Evolutionary conservation across 2,113 vertebrate species (phyloP).

Genomic region (Craseonycteris thonglongyai): DNA sequence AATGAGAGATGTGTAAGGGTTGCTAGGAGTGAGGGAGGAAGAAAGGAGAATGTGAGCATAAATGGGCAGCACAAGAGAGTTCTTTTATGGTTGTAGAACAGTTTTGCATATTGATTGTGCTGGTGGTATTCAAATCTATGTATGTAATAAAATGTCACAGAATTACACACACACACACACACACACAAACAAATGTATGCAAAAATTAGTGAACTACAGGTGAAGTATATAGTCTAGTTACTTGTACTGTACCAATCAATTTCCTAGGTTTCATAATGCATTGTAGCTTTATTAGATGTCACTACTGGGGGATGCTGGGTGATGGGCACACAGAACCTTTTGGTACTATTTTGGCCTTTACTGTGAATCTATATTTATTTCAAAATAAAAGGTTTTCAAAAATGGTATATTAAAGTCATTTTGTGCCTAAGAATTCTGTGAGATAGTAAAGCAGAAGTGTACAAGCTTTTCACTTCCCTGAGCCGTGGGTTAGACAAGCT

Average conservation of each 20-base stretch:
- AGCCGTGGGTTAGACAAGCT: too few relatives aligned
- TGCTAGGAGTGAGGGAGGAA: background rate
- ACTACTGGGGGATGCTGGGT: background rate
- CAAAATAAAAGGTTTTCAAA: background rate
- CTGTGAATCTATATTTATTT: background rate
- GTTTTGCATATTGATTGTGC: background rate
- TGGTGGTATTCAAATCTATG: background rate
- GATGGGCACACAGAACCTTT: background rate
- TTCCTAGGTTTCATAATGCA: background rate
- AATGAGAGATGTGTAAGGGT: background rate
- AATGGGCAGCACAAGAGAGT: background rate
- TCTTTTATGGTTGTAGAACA: background rate
- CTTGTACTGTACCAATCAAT: background rate
- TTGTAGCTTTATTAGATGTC: background rate
- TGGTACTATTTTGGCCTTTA: background rate
- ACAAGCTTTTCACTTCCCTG: too few relatives aligned
- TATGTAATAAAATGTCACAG: background rate
- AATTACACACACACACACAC: background rate
- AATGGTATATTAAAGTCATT: background rate
- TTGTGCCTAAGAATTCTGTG: background rate
- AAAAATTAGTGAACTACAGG: background rate
- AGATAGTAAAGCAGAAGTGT: background rate
- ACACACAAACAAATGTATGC: background rate
- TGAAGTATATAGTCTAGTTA: background rate
- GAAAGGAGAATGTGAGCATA: background rate